Conservation (phyloP, 2,888 invertebrate species). For the Andrena marginata region DNA sequence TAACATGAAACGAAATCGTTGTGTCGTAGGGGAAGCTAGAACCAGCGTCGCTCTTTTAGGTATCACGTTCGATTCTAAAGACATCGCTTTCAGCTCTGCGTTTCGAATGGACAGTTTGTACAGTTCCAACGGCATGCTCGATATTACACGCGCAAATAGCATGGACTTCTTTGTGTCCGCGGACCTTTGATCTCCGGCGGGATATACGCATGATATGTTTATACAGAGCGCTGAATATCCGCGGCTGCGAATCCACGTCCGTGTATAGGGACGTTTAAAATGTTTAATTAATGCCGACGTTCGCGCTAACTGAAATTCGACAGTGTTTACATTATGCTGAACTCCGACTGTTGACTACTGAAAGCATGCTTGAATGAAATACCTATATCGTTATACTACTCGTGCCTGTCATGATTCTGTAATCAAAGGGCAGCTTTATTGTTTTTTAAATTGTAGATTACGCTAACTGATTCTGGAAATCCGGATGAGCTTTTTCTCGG, state of each 20-base stretch:
- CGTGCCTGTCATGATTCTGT: background rate
- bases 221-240: background rate
- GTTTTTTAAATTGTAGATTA: background rate
- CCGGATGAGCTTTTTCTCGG: no score
- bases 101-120: background rate
- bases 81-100: background rate
- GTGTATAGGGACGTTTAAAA: conserved; percentile 17
- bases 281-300: conserved; percentile 28
- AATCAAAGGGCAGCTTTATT: background rate
- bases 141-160: conserved; percentile 19
- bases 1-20: background rate
- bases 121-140: background rate
- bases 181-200: conserved; percentile 26
- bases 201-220: conserved; percentile 13
- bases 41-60: background rate
- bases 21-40: background rate
- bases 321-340: background rate
- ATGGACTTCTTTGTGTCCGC: conserved; percentile 5
- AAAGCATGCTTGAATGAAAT: background rate
- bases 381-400: background rate
- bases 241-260: background rate
- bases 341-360: background rate
- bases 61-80: background rate
- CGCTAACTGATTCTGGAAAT: no score
- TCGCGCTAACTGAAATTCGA: conserved; percentile 11